Percentiles rank a stretch among this genome's conserved stretches.
phyloP scores from a whole-genome alignment of 92 coral and sea anemone genomes.

The Parazoanthus atlanticus region DNA sequence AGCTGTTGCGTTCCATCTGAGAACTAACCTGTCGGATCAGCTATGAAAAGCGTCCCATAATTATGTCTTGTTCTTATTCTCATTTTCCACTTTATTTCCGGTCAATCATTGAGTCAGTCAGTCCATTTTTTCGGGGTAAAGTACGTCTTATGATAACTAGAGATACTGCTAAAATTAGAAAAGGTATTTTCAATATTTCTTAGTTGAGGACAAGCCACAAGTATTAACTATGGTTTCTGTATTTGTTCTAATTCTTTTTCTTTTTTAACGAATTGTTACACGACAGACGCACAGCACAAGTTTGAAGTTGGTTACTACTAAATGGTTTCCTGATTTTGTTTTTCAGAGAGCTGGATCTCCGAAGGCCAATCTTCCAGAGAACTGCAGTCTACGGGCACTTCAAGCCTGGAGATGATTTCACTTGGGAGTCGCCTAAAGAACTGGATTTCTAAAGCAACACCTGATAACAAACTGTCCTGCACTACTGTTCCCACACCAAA shows the following conservation, averaged over 20 bases:
- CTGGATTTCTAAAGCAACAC: slow-evolving; percentile 43
- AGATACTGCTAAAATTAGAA: no score
- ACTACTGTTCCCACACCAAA: not conserved
- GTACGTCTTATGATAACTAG: no score
- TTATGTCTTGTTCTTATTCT: no score
- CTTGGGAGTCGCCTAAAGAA: slow-evolving; percentile 93
- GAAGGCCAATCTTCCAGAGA: slow-evolving; percentile 86
- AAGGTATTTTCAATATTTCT: no score
- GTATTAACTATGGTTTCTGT: no score
- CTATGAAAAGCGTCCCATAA: no score
- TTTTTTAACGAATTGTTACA: no score
- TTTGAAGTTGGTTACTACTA: not conserved
- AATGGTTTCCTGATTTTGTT: not conserved
- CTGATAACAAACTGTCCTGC: not conserved
- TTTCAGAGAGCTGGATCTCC: slow-evolving; percentile 79
- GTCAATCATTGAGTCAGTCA: not conserved
- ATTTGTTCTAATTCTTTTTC: no score
- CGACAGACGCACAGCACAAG: not conserved
- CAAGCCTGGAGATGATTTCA: slow-evolving; percentile 80
- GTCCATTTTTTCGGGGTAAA: not conserved
- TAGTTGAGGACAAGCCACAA: no score
- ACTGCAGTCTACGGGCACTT: slow-evolving; percentile 95
- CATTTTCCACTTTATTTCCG: not conserved
- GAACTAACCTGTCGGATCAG: no score
- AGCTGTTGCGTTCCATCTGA: no score